Evolutionary conservation across 2,113 vertebrate genomes (phyloP), one percentile per base, ranked within the genome.

Genomic region (Albula glossodonta): DNA sequence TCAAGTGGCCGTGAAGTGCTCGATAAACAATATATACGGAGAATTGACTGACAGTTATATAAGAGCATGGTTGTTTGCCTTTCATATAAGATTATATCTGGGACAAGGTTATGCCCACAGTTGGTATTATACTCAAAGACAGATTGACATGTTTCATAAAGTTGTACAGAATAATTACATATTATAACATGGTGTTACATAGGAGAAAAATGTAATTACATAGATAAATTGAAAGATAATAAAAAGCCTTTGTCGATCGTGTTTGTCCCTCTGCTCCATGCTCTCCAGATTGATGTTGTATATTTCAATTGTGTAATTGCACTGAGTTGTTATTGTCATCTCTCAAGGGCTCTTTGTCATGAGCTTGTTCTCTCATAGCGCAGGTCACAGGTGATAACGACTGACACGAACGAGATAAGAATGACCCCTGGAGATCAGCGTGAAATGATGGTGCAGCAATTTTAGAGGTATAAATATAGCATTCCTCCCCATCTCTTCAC

Each of bases 381-480:
- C 74, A 84, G 88, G 87, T 85, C 87, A 77, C 70, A 1, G 51
- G 88, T 89, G 84, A 88, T 88, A 83, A 82, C 63, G 77, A 85
- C 83, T 84, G 86, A 91, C 89, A 84, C 22, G 2, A 31, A 80
- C 51, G 41, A 86, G 87, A 91, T 74, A 88, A 90, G 90, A 84
- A 88, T 15, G 88, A 78, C 56, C 85, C 50, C 56, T 66, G 66
- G 31, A 78, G 63, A 83, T 41, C 83, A 74, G 81, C 74, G 11
- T 31, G 48, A 11, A 82, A 51, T 66, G 80, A 77, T 60, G 81
- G 91, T 51, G 63, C 78, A 84, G 86, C 51, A 81, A 84, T 89
- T 92, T 89, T 91, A 82, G 87, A 80, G 15, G 10, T 91, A 86
- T 90, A 91, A 90, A 92, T 92, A 89, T 88, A 94, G 87, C 80